Evolutionary conservation across 2,113 vertebrate species (phyloP).

Genomic region (Stercorarius parasiticus): DNA sequence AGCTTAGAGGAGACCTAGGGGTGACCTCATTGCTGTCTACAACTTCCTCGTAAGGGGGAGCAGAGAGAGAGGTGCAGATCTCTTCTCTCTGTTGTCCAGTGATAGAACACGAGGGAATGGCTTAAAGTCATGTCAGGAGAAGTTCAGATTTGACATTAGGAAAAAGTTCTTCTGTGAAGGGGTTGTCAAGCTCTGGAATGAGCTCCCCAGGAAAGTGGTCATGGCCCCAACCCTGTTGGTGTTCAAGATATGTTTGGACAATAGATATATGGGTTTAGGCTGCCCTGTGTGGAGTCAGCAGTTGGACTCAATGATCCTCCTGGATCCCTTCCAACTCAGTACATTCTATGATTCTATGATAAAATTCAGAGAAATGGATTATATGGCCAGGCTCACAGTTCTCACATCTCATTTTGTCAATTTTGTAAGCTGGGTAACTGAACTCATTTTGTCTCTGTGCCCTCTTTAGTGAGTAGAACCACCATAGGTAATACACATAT

Average conservation of each 20-base stretch:
- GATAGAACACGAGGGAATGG: accelerated
- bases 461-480: neutral
- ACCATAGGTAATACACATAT: neutral
- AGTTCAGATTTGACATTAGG: neutral
- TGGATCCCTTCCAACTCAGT: neutral
- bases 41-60: neutral
- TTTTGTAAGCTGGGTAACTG: neutral
- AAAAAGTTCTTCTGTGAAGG: neutral
- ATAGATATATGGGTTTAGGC: neutral
- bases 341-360: neutral
- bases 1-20: neutral
- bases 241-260: neutral
- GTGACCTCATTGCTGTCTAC: neutral
- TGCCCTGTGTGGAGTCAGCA: neutral
- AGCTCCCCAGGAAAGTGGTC: accelerated
- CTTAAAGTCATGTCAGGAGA: neutral
- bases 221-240: accelerated
- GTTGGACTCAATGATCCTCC: neutral
- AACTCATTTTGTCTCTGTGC: neutral
- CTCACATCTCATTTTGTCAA: neutral
- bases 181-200: neutral
- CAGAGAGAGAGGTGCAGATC: neutral
- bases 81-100: neutral
- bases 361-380: neutral
- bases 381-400: neutral